phyloP scores from a whole-genome alignment of 2,888 invertebrate species.

The Ennomos erosarius region DNA sequence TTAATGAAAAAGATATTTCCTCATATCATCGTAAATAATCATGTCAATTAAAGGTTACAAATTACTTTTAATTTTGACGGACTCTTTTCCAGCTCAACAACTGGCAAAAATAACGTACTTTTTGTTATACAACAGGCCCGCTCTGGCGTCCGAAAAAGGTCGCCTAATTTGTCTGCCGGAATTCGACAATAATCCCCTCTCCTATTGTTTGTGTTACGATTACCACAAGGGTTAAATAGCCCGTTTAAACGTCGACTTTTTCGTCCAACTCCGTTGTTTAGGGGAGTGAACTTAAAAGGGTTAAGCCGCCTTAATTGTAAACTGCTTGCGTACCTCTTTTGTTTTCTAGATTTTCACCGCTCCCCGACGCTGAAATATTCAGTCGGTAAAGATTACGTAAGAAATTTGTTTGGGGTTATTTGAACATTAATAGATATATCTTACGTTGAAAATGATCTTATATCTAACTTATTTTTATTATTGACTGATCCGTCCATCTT shows the following conservation, averaged over 20 bases:
- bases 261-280: slow-evolving; percentile 74
- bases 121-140: slow-evolving; percentile 70
- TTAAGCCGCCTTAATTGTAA: slow-evolving; percentile 75
- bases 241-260: slow-evolving; percentile 76
- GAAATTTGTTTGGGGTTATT: slow-evolving; percentile 16
- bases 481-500: no score
- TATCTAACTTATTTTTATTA: no score
- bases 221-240: slow-evolving; percentile 80
- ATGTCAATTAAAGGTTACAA: slow-evolving; percentile 5
- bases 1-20: no score
- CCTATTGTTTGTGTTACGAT: slow-evolving; percentile 82
- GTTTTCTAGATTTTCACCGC: slow-evolving; percentile 49
- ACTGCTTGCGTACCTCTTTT: slow-evolving; percentile 70
- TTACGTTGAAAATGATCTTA: no score
- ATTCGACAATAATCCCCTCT: slow-evolving; percentile 77
- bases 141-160: slow-evolving; percentile 68
- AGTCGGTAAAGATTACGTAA: slow-evolving; percentile 32
- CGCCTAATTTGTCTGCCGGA: slow-evolving; percentile 81
- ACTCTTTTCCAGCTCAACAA: slow-evolving; percentile 20
- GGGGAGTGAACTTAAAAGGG: slow-evolving; percentile 75
- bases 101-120: slow-evolving; percentile 55
- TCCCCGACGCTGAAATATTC: slow-evolving; percentile 43
- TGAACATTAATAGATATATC: background rate
- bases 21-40: background rate
- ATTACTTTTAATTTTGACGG: slow-evolving; percentile 13